These are phyloP conservation scores for Bubalus kerabau DNA, from an alignment of 2,113 vertebrate genomes.

Conservation along the genomic window DNA sequence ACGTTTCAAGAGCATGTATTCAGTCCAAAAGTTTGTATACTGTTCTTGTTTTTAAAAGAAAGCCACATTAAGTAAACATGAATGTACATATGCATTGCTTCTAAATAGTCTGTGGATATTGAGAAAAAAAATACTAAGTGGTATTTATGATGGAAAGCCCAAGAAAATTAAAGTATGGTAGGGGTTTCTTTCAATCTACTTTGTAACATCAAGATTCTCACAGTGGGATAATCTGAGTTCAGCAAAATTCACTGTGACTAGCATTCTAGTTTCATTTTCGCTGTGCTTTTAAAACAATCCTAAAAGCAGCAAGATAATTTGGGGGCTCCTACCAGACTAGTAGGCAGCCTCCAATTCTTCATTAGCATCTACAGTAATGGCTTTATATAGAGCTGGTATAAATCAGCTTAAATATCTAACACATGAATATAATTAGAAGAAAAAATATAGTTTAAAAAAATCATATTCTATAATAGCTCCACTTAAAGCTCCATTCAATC, in stretches of 20 bases:
- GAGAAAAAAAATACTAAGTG: conserved; percentile 2
- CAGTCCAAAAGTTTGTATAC: not conserved
- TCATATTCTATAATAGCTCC: conserved; percentile 38
- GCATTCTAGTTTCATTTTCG: not conserved
- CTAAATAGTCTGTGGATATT: not conserved
- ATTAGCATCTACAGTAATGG: not conserved
- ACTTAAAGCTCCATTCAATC: conserved; percentile 16
- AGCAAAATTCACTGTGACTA: not conserved
- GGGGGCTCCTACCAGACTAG: not conserved
- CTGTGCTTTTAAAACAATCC: not conserved
- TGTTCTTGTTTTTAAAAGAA: conserved; percentile 41
- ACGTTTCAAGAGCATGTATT: not conserved
- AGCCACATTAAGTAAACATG: not conserved
- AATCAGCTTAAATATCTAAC: conserved; percentile 51
- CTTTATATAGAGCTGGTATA: conserved; percentile 47
- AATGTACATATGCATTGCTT: not conserved
- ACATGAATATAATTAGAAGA: conserved; percentile 50
- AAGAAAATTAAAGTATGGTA: not conserved
- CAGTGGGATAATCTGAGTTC: not conserved
- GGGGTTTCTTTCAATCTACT: not conserved
- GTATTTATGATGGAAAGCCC: not conserved
- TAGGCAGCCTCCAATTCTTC: not conserved
- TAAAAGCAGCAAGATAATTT: not conserved
- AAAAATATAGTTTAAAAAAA: conserved; percentile 16
- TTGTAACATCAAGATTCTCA: not conserved